phyloP scores from a whole-genome alignment of 2,797 vertebrate genomes.

The Huso huso region DNA sequence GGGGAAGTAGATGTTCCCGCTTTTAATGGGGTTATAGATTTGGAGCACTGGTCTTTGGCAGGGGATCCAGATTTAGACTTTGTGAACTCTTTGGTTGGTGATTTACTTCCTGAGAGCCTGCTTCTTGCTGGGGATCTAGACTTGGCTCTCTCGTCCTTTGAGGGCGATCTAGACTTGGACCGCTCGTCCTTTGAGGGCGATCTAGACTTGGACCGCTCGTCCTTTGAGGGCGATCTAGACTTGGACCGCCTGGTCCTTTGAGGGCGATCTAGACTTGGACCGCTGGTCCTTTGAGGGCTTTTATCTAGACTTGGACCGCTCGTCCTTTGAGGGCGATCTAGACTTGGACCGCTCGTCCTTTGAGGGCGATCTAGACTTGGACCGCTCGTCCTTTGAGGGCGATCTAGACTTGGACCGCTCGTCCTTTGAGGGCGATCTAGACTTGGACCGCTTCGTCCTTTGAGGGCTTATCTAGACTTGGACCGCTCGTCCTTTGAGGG shows the following conservation, averaged over 20 bases:
- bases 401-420: conserved; percentile 53
- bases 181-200: conserved; percentile 54
- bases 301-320: conserved; percentile 77
- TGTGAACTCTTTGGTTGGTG: background rate
- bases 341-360: conserved; percentile 66
- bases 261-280: conserved; percentile 68
- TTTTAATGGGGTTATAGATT: too few species aligned
- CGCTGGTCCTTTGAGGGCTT: conserved; percentile 57
- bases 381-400: conserved; percentile 57
- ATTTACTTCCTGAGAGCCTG: background rate
- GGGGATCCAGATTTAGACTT: background rate
- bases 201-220: conserved; percentile 62
- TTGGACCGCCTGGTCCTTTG: conserved; percentile 54
- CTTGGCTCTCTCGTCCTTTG: background rate
- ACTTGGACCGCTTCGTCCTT: conserved; percentile 18
- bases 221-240: conserved; percentile 59
- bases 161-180: conserved; percentile 38
- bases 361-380: conserved; percentile 68
- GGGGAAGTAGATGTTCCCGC: too few species aligned
- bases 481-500: background rate
- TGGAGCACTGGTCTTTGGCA: background rate
- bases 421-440: conserved; percentile 26
- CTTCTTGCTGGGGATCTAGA: background rate
- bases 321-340: conserved; percentile 67
- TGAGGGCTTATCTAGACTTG: background rate